Base-by-base conservation (phyloP, 2,888 invertebrate genomes). In the Ellobium chinense region DNA sequence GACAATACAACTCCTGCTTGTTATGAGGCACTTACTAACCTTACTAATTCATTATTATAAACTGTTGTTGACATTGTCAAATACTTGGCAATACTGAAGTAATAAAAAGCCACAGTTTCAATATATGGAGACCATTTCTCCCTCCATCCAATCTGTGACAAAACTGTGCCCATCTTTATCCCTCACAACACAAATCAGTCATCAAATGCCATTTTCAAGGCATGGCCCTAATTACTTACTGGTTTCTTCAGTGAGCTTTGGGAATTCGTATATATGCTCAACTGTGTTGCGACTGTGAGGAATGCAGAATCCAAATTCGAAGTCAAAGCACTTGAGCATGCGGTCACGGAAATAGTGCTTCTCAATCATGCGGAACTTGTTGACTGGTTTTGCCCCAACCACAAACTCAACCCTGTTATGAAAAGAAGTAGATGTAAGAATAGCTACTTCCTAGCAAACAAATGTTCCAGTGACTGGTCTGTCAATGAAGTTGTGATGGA, bases 241-340 rank as follows among this genome's bases (percentile, higher is more conserved):
- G 91, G 98, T 94, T 90, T 97, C 96, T 74, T 96, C 95, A 83
- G 96, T 96, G 89, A 99, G 94, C 81, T 96, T 95, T 18, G 99
- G 99, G 94, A 99, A 99, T 94, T 99, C 98, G 91, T 99, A 99
- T 93, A 99, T 99, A 93, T 99, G 99, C 94, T 99, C 99, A 93
- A 99, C 99, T 18, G 98, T 98, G 93, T 99, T 99, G 91, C 96
- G 96, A 83, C 98, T 99, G 93, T 97, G 97, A 65, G 99, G 99
- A 94, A 99, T 99, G 93, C 99, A 99, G 93, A 98, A 99, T 68
- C 99, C 99, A 95, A 99, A 99, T 93, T 99, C 98, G 94, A 99
- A 99, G 93, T 99, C 99, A 94, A 99, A 99, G 14, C 98, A 98
- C 94, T 99, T 99, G 78, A 99, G 94, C 84, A 98, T 94, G 81